phyloP scores from a whole-genome alignment of 1,140 invertebrate genomes.

The Belonocnema kinseyi region DNA sequence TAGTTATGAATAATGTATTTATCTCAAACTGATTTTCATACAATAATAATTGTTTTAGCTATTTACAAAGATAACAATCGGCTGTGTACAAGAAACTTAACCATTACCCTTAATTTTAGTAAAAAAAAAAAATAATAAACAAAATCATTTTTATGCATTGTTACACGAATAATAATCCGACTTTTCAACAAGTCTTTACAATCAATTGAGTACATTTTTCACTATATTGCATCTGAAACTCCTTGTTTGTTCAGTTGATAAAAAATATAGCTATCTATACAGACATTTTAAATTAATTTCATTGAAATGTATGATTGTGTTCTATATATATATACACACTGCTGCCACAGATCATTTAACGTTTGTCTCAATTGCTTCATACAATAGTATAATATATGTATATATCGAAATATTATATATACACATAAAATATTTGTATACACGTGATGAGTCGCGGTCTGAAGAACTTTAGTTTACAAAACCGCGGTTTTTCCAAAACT shows the following conservation, averaged over 20 bases:
- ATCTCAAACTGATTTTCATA: conserved; percentile 57
- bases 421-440: too few relatives aligned
- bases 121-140: neutral
- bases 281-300: conserved; percentile 7
- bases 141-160: neutral
- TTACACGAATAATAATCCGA: neutral
- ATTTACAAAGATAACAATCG: conserved; percentile 44
- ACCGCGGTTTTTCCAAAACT: too few relatives aligned
- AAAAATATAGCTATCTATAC: conserved; percentile 17
- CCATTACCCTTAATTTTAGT: neutral
- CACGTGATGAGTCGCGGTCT: too few relatives aligned
- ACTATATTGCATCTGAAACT: neutral
- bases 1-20: conserved; percentile 57
- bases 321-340: neutral
- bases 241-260: neutral
- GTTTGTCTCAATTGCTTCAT: neutral
- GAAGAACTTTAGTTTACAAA: too few relatives aligned
- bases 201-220: conserved; percentile 2
- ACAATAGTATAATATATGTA: conserved; percentile 4
- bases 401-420: neutral
- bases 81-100: conserved; percentile 38
- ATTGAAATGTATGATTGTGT: conserved; percentile 7
- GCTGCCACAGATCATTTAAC: neutral
- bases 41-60: conserved; percentile 43
- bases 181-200: conserved; percentile 12